phyloP scores from a whole-genome alignment of 2,113 vertebrate species.

The Gobiocypris rarus region DNA sequence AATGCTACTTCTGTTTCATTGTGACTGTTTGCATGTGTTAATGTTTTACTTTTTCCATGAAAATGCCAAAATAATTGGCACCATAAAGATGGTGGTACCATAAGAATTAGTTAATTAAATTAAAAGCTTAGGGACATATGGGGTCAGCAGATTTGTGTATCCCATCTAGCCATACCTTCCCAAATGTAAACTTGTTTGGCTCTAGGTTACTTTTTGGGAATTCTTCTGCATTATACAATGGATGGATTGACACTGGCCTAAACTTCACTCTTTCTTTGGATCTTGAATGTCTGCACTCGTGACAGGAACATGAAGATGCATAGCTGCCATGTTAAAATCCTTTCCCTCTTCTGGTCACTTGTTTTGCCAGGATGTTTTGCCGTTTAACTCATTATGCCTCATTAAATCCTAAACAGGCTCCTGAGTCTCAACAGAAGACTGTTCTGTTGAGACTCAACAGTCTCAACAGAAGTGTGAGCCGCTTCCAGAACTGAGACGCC shows the following conservation, averaged over 20 bases:
- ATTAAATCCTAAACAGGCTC: slow-evolving; percentile 17
- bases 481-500: neutral
- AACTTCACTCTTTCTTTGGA: neutral
- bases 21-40: neutral
- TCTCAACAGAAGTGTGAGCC: slow-evolving; percentile 14
- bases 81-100: neutral
- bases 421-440: neutral
- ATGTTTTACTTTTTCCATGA: too few relatives aligned
- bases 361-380: neutral
- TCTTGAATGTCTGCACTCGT: neutral
- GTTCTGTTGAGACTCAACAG: too few relatives aligned
- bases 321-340: neutral
- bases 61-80: too few relatives aligned
- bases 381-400: neutral
- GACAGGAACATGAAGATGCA: neutral
- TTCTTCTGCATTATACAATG: neutral
- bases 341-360: neutral
- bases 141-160: slow-evolving; percentile 2
- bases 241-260: neutral
- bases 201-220: neutral
- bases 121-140: neutral
- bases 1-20: neutral
- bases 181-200: slow-evolving; percentile 7
- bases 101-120: neutral
- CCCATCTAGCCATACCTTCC: neutral